Percentiles rank a stretch among this genome's conserved stretches.
phyloP scores from a whole-genome alignment of 2,797 vertebrate species.

The Fundulus diaphanus region DNA sequence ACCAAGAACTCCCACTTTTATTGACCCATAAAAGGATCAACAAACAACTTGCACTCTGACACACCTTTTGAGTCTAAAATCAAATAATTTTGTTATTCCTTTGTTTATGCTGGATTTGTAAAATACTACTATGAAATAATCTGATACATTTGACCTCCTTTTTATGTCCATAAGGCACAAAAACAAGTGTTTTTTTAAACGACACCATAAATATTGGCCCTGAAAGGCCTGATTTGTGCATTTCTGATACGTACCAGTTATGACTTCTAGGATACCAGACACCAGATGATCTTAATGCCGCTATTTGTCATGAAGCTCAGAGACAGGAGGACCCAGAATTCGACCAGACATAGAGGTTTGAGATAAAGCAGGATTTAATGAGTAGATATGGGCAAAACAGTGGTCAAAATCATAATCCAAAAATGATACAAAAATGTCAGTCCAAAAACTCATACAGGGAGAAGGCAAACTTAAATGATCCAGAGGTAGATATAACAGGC shows the following conservation, averaged over 20 bases:
- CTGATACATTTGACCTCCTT: neutral
- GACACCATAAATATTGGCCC: neutral
- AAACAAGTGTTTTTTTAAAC: neutral
- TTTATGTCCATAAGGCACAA: neutral
- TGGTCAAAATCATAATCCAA: no score
- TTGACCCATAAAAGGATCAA: neutral
- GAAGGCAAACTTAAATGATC: no score
- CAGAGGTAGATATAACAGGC: no score
- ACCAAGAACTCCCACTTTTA: neutral
- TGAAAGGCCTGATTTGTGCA: neutral
- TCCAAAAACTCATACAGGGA: no score
- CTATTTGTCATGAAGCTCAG: no score
- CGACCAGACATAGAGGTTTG: no score
- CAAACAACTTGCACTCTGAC: no score
- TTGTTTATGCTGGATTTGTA: neutral
- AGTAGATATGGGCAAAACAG: no score
- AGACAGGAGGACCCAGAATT: no score
- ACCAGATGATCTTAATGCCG: neutral
- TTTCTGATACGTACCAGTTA: neutral
- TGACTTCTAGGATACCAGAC: neutral
- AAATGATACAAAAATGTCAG: no score
- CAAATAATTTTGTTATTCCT: neutral
- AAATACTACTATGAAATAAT: neutral
- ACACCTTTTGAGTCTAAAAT: neutral
- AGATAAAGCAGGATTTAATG: no score